Conservation (phyloP, 2,113 vertebrate species). For the Mormyrus iriodes region DNA sequence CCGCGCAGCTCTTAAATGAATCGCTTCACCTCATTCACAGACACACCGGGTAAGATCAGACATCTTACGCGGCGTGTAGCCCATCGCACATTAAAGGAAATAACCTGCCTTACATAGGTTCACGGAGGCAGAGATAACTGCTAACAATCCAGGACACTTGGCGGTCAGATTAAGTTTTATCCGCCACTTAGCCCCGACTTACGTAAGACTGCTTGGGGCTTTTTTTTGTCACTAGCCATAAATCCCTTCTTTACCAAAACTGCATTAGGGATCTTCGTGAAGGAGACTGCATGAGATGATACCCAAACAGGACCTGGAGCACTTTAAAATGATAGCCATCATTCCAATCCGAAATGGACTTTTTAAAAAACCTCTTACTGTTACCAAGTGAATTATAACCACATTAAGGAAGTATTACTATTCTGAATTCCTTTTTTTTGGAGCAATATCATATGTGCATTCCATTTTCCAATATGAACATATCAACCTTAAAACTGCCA, state of each 20-base stretch:
- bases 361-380: not conserved
- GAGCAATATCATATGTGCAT: not conserved
- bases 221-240: constrained; percentile 3
- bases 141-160: not conserved
- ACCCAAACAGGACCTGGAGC: not conserved
- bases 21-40: not conserved
- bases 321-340: constrained; percentile 8
- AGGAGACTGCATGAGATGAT: not conserved
- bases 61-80: not conserved
- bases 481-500: not conserved
- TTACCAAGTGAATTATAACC: not conserved
- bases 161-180: constrained; percentile 7
- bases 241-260: constrained; percentile 7
- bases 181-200: not conserved
- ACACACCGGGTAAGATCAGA: constrained; percentile 6
- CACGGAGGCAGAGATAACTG: not conserved
- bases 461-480: not conserved
- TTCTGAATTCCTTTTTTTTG: not conserved
- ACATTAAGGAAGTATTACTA: not conserved
- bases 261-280: not conserved
- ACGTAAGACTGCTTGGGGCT: not conserved
- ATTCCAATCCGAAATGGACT: not conserved
- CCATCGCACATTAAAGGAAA: not conserved
- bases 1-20: not conserved
- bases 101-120: not conserved